Evolutionary conservation across 1,140 invertebrate species (phyloP).

Genomic region (Ips typographus): DNA sequence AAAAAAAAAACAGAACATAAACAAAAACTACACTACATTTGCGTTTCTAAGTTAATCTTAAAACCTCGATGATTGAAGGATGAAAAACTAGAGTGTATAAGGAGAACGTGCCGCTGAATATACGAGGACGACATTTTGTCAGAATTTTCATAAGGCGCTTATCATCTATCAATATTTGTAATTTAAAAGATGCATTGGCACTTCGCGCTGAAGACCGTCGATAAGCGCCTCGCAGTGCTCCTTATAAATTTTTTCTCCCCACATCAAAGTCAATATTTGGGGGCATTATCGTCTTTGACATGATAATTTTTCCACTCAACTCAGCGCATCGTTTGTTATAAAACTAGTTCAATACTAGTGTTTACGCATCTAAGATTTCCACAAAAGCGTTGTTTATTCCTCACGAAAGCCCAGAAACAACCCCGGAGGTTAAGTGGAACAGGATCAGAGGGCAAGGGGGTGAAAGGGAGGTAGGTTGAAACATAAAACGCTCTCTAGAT

Average conservation of each 20-base stretch:
- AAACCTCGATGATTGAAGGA: neutral
- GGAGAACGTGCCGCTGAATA: constrained; percentile 47
- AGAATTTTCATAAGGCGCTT: constrained; percentile 51
- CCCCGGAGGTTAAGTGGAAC: constrained; percentile 20
- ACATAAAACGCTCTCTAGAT: constrained; percentile 54
- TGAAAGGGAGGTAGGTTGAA: constrained; percentile 36
- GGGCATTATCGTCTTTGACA: constrained; percentile 27
- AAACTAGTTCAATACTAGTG: no score
- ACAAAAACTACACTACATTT: no score
- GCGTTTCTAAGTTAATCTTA: no score
- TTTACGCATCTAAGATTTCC: no score
- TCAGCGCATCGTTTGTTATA: no score
- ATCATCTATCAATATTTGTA: constrained; percentile 53
- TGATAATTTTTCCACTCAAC: constrained; percentile 27
- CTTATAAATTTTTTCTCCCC: constrained; percentile 32
- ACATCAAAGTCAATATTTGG: constrained; percentile 33
- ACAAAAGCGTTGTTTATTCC: constrained; percentile 15
- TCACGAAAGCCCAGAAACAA: constrained; percentile 17
- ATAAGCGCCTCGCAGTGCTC: constrained; percentile 14
- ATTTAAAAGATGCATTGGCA: constrained; percentile 49
- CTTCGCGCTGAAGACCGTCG: constrained; percentile 29
- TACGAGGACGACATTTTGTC: constrained; percentile 48
- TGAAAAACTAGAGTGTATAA: neutral
- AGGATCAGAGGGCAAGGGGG: constrained; percentile 6
- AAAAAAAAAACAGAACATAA: no score